Evolutionary conservation across 2,113 vertebrate genomes (phyloP).

Genomic region (Acanthisitta chloris): DNA sequence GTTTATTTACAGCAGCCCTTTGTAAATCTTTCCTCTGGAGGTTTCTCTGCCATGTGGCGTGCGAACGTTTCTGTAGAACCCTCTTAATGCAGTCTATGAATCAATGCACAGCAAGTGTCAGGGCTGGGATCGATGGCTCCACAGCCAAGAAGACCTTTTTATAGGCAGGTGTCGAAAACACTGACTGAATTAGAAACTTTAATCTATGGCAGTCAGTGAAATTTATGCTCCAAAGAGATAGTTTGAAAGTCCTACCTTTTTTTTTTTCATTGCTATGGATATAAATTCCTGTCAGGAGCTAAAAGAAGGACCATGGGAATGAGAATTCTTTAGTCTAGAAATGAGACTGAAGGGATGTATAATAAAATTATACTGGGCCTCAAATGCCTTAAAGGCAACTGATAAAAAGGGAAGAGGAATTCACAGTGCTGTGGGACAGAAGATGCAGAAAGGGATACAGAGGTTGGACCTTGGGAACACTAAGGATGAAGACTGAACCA

Average conservation of each 20-base stretch:
- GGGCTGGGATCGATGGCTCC: neutral
- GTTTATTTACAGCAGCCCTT: neutral
- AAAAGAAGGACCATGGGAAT: neutral
- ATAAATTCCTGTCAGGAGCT: neutral
- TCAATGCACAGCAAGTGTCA: neutral
- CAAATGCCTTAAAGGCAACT: neutral
- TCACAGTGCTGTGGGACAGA: neutral
- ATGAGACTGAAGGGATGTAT: neutral
- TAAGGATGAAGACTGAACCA: neutral
- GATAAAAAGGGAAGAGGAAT: neutral
- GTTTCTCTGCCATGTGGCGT: neutral
- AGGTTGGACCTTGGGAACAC: neutral
- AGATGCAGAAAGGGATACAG: neutral
- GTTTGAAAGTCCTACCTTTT: neutral
- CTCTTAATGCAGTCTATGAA: slow-evolving; percentile 18
- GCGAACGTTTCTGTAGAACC: slow-evolving; percentile 42
- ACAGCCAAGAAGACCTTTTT: neutral
- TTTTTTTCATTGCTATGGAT: neutral
- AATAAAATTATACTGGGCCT: neutral
- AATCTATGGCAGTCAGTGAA: neutral
- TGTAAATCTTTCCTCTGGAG: neutral
- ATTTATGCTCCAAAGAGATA: neutral
- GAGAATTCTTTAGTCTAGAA: neutral
- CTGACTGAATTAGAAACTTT: slow-evolving; percentile 15
- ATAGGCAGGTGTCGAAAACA: slow-evolving; percentile 7